A percentile compares a stretch with the other conserved stretches of the same genome.
Conservation (phyloP, 2,888 invertebrate genomes). For the Hololepta plana region DNA sequence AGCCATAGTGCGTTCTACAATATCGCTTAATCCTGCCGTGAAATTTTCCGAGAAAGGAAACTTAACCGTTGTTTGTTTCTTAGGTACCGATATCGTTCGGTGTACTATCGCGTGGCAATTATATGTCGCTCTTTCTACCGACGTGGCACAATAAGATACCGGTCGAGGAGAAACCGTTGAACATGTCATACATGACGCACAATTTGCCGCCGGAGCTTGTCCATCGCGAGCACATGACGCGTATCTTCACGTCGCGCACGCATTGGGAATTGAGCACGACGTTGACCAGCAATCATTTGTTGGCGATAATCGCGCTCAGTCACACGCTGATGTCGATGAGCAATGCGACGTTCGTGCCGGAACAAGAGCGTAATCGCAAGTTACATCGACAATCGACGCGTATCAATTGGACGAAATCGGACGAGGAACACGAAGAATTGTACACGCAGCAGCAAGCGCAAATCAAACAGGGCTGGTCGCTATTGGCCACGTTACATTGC, state of each 20-base stretch:
- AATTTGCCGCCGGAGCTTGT: conserved; percentile 54
- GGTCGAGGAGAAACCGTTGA: conserved; percentile 14
- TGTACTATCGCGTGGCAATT: conserved; percentile 87
- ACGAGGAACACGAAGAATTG: conserved; percentile 70
- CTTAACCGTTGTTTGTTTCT: conserved; percentile 6
- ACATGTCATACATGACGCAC: conserved; percentile 19
- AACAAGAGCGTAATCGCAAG: conserved; percentile 65
- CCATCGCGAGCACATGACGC: conserved; percentile 57
- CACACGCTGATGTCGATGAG: conserved; percentile 98
- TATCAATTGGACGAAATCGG: conserved; percentile 48
- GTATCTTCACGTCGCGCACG: conserved; percentile 65
- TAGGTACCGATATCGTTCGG: conserved; percentile 85
- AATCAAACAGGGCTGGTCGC: conserved; percentile 95
- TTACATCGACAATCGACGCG: conserved; percentile 50
- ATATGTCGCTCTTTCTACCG: conserved; percentile 85
- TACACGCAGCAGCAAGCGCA: conserved; percentile 76
- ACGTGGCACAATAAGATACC: conserved; percentile 45
- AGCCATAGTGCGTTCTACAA: not conserved
- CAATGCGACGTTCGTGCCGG: conserved; percentile 82
- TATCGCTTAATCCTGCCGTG: not conserved
- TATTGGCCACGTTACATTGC: conserved; percentile 89
- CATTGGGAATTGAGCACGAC: conserved; percentile 96
- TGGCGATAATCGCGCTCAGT: conserved; percentile 85
- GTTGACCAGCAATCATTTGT: conserved; percentile 86
- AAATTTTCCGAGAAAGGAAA: not conserved